Conservation (phyloP, 2,113 vertebrate species). For the Corydoras maculifer region DNA sequence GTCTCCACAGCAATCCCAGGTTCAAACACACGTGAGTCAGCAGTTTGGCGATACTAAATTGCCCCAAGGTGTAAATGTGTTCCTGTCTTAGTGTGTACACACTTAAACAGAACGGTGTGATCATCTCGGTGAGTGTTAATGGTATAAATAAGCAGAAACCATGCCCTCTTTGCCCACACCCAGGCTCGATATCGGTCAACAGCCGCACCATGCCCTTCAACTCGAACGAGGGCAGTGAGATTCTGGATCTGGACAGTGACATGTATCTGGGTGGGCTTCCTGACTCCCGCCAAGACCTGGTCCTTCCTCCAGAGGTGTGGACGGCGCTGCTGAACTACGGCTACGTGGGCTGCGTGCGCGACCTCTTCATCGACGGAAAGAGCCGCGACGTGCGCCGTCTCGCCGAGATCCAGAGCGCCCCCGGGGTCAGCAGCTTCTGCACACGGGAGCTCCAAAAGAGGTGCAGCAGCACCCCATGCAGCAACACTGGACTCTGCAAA, state of each 20-base stretch:
- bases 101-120: no score
- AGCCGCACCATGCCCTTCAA: slow-evolving; percentile 84
- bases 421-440: slow-evolving; percentile 79
- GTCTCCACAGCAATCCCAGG: no score
- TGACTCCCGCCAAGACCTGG: slow-evolving; percentile 68
- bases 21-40: no score
- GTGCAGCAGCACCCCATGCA: slow-evolving; percentile 76
- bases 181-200: slow-evolving; percentile 87
- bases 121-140: no score
- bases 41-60: no score
- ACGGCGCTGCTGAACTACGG: slow-evolving; percentile 81
- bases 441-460: slow-evolving; percentile 80
- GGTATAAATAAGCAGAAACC: no score
- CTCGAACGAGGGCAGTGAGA: slow-evolving; percentile 85
- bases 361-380: slow-evolving; percentile 87
- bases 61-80: no score
- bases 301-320: slow-evolving; percentile 88
- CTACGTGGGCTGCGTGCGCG: slow-evolving; percentile 84
- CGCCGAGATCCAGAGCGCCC: slow-evolving; percentile 73
- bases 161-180: not conserved
- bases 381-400: slow-evolving; percentile 80
- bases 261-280: slow-evolving; percentile 85
- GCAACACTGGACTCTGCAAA: slow-evolving; percentile 75
- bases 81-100: no score
- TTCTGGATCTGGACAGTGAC: slow-evolving; percentile 83